Evolutionary conservation across 2,888 invertebrate genomes (phyloP), one percentile per base, ranked within the genome.

Genomic region (Meiosimyza platycephala): DNA sequence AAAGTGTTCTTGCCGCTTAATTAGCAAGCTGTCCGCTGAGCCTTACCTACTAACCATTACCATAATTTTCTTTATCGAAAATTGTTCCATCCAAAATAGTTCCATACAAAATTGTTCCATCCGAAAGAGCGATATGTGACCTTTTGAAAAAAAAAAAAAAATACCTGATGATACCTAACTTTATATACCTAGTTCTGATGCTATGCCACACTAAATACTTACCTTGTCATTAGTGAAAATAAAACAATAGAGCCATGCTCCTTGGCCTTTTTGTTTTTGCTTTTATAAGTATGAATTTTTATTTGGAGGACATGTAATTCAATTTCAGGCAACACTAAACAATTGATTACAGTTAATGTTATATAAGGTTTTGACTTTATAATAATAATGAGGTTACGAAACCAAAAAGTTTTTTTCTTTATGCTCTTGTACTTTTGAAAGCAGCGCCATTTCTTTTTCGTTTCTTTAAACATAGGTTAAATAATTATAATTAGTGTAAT

Each of bases 271-370:
- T 57, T 59, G 51, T 72, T 65, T 60, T 57, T 65, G 18, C 59
- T 65, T 71, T 63, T 28, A 55, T 72, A 66, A 59, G 51, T 11
- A 51, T 64, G 16, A 51, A 52, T 60, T 57, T 67, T n/a, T 52
- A 57, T 57, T 70, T 70, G 62, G 63, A 70, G 62, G 70, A 62
- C 62, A 70, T 48, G 54, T 62, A 70, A 62, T 68, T 70, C 18
- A 63, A n/a, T 63, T 62, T 62, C 13, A 70, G 60, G 69, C 62
- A 70, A 70, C 52, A 62, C 62, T 62, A 62, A 57, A 70, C 52
- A 70, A 52, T 33, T 18, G 52, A 52, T 70, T 70, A 63, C 54
- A 70, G 47, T 70, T 54, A 54, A 63, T 62, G 52, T 33, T 67
- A 15, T 57, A 13, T 28, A 33, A 15, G 33, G 28, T 28, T 28